These are phyloP conservation scores for Leptinotarsa rubiginosa DNA, from an alignment of 2,888 invertebrate species.

Conservation along the genomic window DNA sequence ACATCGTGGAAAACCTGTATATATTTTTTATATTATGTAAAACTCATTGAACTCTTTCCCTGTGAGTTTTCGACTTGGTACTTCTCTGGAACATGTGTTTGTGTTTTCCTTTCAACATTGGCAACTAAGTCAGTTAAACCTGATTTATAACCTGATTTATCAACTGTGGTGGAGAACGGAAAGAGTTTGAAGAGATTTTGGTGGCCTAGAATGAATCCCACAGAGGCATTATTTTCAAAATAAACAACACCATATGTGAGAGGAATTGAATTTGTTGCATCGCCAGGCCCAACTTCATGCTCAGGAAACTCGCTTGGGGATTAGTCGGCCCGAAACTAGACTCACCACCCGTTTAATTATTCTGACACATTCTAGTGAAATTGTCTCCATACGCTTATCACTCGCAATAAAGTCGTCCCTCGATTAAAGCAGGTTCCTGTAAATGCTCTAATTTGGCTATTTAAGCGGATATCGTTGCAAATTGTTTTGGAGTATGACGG, in stretches of 20 bases:
- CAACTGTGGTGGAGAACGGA: no score
- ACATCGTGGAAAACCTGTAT: no score
- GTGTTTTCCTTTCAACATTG: no score
- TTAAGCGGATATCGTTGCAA: slow-evolving; percentile 41
- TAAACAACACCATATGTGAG: not conserved
- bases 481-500: slow-evolving; percentile 51
- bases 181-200: no score
- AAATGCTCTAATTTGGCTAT: slow-evolving; percentile 32
- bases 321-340: slow-evolving; percentile 20
- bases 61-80: no score
- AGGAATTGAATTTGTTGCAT: slow-evolving; percentile 10
- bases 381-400: slow-evolving; percentile 38
- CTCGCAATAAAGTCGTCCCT: slow-evolving; percentile 37
- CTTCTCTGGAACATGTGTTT: no score
- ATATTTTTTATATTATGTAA: no score
- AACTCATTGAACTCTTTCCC: no score
- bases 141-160: no score
- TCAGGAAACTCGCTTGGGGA: not conserved
- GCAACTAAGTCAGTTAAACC: no score
- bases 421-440: slow-evolving; percentile 40
- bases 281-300: slow-evolving; percentile 16
- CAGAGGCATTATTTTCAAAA: not conserved
- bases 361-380: slow-evolving; percentile 35
- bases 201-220: not conserved
- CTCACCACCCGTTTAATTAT: slow-evolving; percentile 33